Percentiles rank a stretch among this genome's conserved stretches.
phyloP scores from a whole-genome alignment of 2,113 vertebrate genomes.

The Bubo scandiacus region DNA sequence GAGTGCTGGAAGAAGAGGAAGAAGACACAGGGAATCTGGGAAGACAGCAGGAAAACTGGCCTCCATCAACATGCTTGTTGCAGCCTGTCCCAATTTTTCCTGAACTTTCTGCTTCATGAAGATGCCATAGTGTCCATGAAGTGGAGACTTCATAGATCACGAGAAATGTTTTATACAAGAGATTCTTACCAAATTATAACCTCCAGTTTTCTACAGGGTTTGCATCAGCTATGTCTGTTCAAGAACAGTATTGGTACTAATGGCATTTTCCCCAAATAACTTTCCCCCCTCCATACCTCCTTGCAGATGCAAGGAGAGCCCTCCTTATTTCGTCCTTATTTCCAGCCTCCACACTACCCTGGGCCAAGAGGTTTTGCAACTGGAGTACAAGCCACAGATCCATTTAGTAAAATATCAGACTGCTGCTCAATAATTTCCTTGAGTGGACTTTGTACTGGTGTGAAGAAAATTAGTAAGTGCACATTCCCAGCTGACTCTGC shows the following conservation, averaged over 20 bases:
- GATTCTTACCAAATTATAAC: not conserved
- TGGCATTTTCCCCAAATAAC: not conserved
- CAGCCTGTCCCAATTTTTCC: not conserved
- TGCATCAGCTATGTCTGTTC: accelerated
- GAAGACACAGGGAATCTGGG: not conserved
- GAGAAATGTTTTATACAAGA: not conserved
- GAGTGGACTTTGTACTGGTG: not conserved
- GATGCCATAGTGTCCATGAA: accelerated
- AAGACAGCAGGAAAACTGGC: not conserved
- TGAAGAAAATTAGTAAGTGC: too few relatives aligned
- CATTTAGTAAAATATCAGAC: not conserved
- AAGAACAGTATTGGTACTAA: not conserved
- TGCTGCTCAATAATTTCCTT: not conserved
- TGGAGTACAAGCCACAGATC: not conserved
- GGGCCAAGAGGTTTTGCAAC: not conserved
- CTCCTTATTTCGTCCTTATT: not conserved
- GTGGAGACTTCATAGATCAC: not conserved
- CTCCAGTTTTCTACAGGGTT: not conserved
- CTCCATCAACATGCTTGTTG: accelerated
- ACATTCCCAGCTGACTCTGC: not conserved
- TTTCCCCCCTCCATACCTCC: not conserved
- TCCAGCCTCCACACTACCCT: not conserved
- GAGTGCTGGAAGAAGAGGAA: not conserved
- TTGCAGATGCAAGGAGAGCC: not conserved
- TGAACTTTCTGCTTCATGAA: not conserved